Conservation (phyloP, 1,140 invertebrate genomes). For the Papilio xuthus region DNA sequence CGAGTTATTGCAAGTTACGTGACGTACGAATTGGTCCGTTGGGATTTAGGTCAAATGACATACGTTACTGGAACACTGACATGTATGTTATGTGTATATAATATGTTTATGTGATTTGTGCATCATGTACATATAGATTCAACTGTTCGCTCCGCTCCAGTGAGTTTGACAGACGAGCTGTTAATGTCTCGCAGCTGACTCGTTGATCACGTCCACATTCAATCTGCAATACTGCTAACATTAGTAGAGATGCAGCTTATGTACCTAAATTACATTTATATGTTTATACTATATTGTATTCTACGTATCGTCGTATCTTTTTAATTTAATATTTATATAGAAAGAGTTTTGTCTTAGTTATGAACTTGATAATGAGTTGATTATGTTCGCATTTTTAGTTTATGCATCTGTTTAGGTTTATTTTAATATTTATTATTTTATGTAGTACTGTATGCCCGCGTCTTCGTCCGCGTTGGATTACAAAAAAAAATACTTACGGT, state of each 20-base stretch:
- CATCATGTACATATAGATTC: neutral
- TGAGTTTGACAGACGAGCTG: neutral
- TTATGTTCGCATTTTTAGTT: no score
- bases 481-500: no score
- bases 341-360: no score
- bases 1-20: neutral
- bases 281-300: no score
- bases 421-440: no score
- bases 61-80: neutral
- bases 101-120: neutral
- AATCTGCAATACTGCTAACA: neutral
- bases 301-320: no score
- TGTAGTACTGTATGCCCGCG: no score
- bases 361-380: no score
- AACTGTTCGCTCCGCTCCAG: neutral
- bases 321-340: no score
- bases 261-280: no score
- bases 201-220: neutral
- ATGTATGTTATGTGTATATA: neutral
- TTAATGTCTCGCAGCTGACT: neutral
- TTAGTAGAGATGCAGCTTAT: neutral
- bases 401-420: no score
- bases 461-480: no score
- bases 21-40: neutral
- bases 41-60: constrained; percentile 7